Base-by-base conservation (phyloP, 2,888 invertebrate genomes). In the Eupeodes latifasciatus region DNA sequence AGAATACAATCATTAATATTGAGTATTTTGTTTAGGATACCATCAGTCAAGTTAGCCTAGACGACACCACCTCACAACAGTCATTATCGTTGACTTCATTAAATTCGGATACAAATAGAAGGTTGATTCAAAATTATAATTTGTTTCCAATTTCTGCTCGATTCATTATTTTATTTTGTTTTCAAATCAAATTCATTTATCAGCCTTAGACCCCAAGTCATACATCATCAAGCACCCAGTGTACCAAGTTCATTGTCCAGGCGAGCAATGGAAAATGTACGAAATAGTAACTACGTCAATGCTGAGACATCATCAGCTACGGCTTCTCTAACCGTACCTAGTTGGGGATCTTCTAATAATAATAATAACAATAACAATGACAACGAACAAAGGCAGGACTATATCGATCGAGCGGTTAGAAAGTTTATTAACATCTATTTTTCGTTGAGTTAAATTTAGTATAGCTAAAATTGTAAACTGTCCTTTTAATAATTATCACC, bases 61-160 rank as follows among this genome's bases (percentile, higher is more conserved):
- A 91, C 81, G 92, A 91, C 90, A 89, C 89, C 88, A 90, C 90
- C 89, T 90, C 91, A 90, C 90, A 91, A 90, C 90, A 89, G 81
- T 90, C 90, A 12, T 69, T 81, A 84, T 90, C 91, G 89, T 86
- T 90, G 90, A 89, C 89, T 83, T 90, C 90, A 61, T 89, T 90
- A 81, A 89, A 89, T 64, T 89, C 88, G 84, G 84, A 88, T 16
- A 69, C 69, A 53, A 51, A 34, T 55, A 57, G 80, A 69, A 85
- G 88, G 86, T 82, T 78, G 77, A 81, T 81, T 47, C 12, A 40
- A 51, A 61, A 27, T 27, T 74, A 44, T 14, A 9, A 34, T 72
- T 10, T 47, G 2, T 27, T 27, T 27, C 1, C 27, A 57, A 40
- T 83, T 40, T 16, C 27, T 53, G 36, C 9, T 69, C 53, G 66